These are phyloP conservation scores for Oryctolagus cuniculus DNA, from an alignment of 2,113 vertebrate genomes.

Conservation along the genomic window mOryCun1.1 NC_091432.1:198341501-198342000, in stretches of 20 bases:
- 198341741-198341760: slow-evolving; percentile 97
- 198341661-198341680: neutral
- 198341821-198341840: slow-evolving; percentile 99
- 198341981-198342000: neutral
- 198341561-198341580: neutral
- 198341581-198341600: neutral
- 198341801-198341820: slow-evolving; percentile 98
- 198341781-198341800: slow-evolving; percentile 98
- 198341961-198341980: neutral
- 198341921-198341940: neutral
- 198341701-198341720: slow-evolving; percentile 93
- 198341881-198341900: slow-evolving; percentile 71
- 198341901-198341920: neutral
- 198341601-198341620: slow-evolving; percentile 3
- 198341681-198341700: slow-evolving; percentile 67
- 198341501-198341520: slow-evolving; percentile 96
- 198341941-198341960: neutral
- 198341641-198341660: neutral
- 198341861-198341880: slow-evolving; percentile 94
- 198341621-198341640: neutral
- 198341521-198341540: slow-evolving; percentile 97
- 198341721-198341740: slow-evolving; percentile 99
- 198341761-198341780: slow-evolving; percentile 96
- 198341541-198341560: slow-evolving; percentile 83
- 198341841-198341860: slow-evolving; percentile 98